A percentile compares a stretch with the other conserved stretches of the same genome.
Conservation (phyloP, 2,888 invertebrate genomes). For the Lasioglossum malachurum region DNA sequence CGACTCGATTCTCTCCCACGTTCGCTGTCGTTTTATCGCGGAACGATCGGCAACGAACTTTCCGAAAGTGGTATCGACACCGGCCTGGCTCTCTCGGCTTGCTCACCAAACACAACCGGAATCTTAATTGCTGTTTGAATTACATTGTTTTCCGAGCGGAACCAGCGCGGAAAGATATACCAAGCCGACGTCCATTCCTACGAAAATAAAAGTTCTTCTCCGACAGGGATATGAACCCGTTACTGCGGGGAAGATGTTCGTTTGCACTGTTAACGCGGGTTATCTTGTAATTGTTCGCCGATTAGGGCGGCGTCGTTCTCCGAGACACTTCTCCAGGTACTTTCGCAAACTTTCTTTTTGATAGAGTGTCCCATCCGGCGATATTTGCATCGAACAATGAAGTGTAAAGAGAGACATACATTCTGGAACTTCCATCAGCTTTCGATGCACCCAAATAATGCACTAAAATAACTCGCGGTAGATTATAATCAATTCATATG, state of each 20-base stretch:
- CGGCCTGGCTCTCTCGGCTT: background rate
- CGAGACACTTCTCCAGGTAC: no score
- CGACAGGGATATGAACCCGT: background rate
- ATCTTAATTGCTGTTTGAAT: conserved; percentile 37
- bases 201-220: conserved; percentile 23
- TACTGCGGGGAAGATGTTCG: background rate
- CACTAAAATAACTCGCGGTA: background rate
- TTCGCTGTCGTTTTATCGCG: background rate
- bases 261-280: conserved; percentile 3
- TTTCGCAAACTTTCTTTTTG: background rate
- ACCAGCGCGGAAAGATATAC: background rate
- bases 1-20: background rate
- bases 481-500: no score
- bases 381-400: no score
- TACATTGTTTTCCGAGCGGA: conserved; percentile 27
- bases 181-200: background rate
- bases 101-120: background rate
- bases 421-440: background rate
- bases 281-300: conserved; percentile 14
- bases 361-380: background rate
- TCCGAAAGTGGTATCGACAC: conserved; percentile 9
- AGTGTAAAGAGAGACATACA: no score
- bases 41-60: background rate
- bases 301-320: background rate
- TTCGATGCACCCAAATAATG: background rate